phyloP scores from a whole-genome alignment of 2,113 vertebrate genomes.

The Stigmatopora argus region DNA sequence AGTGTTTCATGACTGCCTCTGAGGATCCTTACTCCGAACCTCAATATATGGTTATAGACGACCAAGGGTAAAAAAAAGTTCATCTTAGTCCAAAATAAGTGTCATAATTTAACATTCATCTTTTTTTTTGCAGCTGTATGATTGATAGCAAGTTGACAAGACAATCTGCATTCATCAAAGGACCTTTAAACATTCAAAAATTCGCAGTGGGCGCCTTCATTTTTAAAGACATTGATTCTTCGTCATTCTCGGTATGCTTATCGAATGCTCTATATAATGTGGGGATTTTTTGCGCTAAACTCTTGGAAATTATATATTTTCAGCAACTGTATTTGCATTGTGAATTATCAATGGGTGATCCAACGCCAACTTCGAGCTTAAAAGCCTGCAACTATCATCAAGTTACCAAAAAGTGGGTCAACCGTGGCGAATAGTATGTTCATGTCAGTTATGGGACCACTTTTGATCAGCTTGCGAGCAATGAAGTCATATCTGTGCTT shows the following conservation, averaged over 20 bases:
- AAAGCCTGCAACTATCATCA: constrained; percentile 61
- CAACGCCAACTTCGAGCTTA: constrained; percentile 16
- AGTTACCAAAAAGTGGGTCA: constrained; percentile 11
- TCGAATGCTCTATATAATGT: background rate
- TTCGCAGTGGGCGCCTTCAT: constrained; percentile 52
- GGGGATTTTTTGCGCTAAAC: background rate
- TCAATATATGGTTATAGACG: constrained; percentile 47
- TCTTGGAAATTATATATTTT: background rate
- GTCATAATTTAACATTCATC: fast-evolving
- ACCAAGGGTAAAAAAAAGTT: constrained; percentile 52
- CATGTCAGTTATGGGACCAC: background rate
- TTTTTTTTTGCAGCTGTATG: constrained; percentile 57
- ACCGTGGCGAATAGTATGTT: background rate
- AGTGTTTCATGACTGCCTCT: constrained; percentile 53
- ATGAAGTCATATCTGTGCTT: background rate
- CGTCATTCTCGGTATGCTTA: constrained; percentile 27
- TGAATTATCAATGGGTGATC: constrained; percentile 30
- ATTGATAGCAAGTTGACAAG: constrained; percentile 37
- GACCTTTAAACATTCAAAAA: constrained; percentile 15
- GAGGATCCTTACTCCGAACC: constrained; percentile 12
- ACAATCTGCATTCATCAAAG: constrained; percentile 46
- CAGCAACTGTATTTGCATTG: constrained; percentile 66
- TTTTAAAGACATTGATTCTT: constrained; percentile 21
- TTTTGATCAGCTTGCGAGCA: background rate
- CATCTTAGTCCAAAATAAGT: background rate